phyloP scores from a whole-genome alignment of 2,888 invertebrate species.

The Cotesia congregata region DNA sequence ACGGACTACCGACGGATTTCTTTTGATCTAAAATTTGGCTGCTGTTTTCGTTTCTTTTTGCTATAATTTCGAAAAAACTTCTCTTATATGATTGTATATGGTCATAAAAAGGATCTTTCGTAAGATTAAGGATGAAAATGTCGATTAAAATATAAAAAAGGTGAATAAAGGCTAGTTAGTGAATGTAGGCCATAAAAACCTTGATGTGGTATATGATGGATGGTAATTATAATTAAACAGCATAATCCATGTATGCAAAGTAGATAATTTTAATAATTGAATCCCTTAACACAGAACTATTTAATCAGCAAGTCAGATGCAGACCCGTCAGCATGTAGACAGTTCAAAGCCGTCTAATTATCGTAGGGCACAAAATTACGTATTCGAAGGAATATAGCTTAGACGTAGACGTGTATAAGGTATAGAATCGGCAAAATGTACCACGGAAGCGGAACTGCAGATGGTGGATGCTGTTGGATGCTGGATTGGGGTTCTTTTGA shows the following conservation, averaged over 20 bases:
- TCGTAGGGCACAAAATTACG: conserved; percentile 20
- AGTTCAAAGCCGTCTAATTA: conserved; percentile 37
- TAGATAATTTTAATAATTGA: neutral
- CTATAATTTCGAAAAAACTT: too few species aligned
- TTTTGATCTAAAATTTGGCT: too few species aligned
- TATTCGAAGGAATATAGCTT: neutral
- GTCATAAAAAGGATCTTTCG: too few species aligned
- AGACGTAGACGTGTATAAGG: neutral
- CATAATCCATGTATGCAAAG: too few species aligned
- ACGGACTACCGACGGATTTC: too few species aligned
- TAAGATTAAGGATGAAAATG: too few species aligned
- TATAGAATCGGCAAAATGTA: conserved; percentile 1
- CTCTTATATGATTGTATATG: too few species aligned
- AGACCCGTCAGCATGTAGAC: neutral
- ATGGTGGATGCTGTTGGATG: conserved; percentile 40
- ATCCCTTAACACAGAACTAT: neutral
- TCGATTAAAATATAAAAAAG: neutral
- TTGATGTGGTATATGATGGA: too few species aligned
- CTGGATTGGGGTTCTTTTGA: conserved; percentile 52
- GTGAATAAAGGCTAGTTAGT: neutral
- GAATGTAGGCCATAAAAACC: too few species aligned
- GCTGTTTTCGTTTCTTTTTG: too few species aligned
- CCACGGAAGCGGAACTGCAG: conserved; percentile 50
- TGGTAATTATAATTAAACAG: too few species aligned
- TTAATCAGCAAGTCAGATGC: conserved; percentile 1